phyloP scores from a whole-genome alignment of 2,113 vertebrate genomes.

The Chunga burmeisteri region DNA sequence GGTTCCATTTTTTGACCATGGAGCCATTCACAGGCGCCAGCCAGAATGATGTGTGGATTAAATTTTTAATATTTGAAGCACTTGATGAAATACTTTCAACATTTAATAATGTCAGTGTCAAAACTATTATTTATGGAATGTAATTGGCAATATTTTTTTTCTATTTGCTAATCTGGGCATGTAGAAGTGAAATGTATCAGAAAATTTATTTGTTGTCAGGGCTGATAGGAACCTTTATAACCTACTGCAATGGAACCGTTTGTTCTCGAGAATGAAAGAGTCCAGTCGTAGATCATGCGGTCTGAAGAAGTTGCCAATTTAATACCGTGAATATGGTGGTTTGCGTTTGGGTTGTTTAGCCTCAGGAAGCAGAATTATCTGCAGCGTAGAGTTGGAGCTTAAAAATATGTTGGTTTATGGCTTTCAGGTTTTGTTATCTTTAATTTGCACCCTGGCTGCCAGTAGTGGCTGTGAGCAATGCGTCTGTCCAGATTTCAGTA shows the following conservation, averaged over 20 bases:
- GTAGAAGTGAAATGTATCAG: not conserved
- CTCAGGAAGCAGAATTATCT: not conserved
- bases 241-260: not conserved
- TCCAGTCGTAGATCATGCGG: no score
- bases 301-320: not conserved
- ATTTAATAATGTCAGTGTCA: not conserved
- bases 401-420: not conserved
- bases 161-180: not conserved
- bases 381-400: not conserved
- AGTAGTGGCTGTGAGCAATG: not conserved
- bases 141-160: not conserved
- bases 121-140: not conserved
- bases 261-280: not conserved
- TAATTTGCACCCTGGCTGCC: not conserved
- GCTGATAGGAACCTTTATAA: not conserved
- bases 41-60: not conserved
- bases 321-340: not conserved
- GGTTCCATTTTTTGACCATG: not conserved
- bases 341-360: not conserved
- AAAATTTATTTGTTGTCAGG: not conserved
- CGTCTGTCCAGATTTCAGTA: not conserved
- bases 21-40: not conserved
- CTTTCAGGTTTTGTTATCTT: not conserved
- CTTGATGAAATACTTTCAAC: not conserved
- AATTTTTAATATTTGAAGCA: not conserved